Percentiles rank a stretch among this genome's conserved stretches.
Evolutionary conservation across 2,888 invertebrate genomes (phyloP).

Genomic region (Vandiemenella viatica): DNA sequence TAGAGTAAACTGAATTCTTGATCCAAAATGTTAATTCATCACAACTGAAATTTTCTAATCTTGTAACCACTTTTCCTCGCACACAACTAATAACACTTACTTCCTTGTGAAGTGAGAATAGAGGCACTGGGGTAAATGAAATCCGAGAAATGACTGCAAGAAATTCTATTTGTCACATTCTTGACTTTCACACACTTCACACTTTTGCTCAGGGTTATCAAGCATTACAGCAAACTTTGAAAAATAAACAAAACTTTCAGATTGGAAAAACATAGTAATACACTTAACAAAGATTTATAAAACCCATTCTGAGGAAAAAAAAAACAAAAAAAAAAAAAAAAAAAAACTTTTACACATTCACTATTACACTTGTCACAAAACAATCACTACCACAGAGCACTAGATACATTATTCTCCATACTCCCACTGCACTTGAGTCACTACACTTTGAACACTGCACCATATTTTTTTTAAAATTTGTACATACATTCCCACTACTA

Average conservation of each 20-base stretch:
- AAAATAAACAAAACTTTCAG: conserved; percentile 3
- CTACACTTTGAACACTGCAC: background rate
- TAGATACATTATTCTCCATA: background rate
- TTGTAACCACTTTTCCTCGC: background rate
- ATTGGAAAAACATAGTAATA: too few species aligned
- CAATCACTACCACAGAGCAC: conserved; percentile 5
- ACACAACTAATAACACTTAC: background rate
- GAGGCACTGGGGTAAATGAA: conserved; percentile 10
- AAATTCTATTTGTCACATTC: conserved; percentile 16
- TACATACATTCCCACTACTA: background rate
- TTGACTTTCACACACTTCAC: conserved; percentile 12
- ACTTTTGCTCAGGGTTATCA: conserved; percentile 13
- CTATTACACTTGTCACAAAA: conserved; percentile 3
- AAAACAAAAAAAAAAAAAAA: background rate
- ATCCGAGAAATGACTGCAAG: conserved; percentile 12
- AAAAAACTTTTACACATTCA: conserved; percentile 1
- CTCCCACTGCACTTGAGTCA: conserved; percentile 4
- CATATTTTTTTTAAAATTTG: background rate
- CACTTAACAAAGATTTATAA: too few species aligned
- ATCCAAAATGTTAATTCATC: conserved; percentile 9
- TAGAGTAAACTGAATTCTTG: background rate
- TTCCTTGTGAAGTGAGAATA: background rate
- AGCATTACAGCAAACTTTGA: conserved; percentile 1
- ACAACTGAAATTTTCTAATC: conserved; percentile 1
- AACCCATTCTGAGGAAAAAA: too few species aligned